These are phyloP conservation scores for Zoroaster sp. DNA, from an alignment of 53 echinoderm and acorn worm species.

Conservation along the genomic window DNA sequence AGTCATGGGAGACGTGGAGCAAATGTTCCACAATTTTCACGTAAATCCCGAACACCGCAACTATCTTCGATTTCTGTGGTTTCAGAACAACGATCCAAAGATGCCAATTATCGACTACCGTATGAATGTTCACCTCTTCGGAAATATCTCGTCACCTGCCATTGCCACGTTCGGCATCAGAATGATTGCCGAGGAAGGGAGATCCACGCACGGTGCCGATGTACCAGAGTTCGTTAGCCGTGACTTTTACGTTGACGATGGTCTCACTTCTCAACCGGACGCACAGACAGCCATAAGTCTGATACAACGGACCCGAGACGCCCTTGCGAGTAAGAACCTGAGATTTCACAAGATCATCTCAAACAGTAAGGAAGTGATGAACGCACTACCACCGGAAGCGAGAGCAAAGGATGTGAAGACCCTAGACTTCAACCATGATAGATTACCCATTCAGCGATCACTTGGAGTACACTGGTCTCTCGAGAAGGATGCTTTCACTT, in stretches of 20 bases:
- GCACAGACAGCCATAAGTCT: constrained; percentile 23
- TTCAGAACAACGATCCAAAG: too few species aligned
- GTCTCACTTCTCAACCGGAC: constrained; percentile 35
- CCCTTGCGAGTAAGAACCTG: constrained; percentile 14
- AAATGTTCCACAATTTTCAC: too few species aligned
- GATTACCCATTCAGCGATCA: constrained; percentile 26
- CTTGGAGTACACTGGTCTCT: too few species aligned
- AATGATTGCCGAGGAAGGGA: constrained; percentile 46
- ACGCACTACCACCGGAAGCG: neutral
- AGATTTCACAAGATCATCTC: constrained; percentile 32
- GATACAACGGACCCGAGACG: neutral
- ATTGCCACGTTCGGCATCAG: constrained; percentile 63
- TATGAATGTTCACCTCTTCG: too few species aligned
- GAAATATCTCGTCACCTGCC: too few species aligned
- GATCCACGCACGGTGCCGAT: neutral
- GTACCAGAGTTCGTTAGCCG: neutral
- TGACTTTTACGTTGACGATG: constrained; percentile 39
- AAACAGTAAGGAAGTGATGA: neutral
- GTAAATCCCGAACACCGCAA: constrained; percentile 58
- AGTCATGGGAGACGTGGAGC: constrained; percentile 64
- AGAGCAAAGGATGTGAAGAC: neutral
- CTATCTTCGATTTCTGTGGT: too few species aligned
- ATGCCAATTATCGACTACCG: too few species aligned
- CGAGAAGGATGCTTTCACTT: constrained; percentile 40
- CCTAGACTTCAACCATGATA: too few species aligned